These are phyloP conservation scores for Empis stercorea DNA, from an alignment of 2,888 invertebrate genomes.

Conservation along the genomic window DNA sequence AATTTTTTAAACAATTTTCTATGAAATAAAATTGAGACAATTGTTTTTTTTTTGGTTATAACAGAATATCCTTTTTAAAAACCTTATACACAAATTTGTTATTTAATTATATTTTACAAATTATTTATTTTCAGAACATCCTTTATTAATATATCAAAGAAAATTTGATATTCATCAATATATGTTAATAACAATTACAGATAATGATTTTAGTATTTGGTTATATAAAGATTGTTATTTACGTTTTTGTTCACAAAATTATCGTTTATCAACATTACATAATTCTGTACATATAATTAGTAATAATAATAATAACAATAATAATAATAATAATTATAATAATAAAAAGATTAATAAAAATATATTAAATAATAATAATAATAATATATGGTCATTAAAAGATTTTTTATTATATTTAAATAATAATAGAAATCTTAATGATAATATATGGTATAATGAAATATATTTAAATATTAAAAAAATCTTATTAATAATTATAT, in stretches of 20 bases:
- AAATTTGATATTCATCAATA: constrained; percentile 89
- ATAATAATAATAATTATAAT: not conserved
- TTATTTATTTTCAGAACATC: constrained; percentile 47
- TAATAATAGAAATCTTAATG: constrained; percentile 25
- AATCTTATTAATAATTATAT: constrained; percentile 63
- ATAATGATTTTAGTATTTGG: constrained; percentile 69
- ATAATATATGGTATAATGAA: constrained; percentile 47
- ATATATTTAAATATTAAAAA: constrained; percentile 79
- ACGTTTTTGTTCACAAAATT: constrained; percentile 75
- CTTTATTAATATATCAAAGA: constrained; percentile 66
- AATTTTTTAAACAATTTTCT: too few relatives aligned
- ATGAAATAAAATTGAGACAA: too few relatives aligned
- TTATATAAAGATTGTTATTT: constrained; percentile 76
- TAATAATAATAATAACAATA: constrained; percentile 66
- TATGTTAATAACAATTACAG: constrained; percentile 59
- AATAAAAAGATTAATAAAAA: too few relatives aligned
- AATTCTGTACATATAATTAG: constrained; percentile 81
- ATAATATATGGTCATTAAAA: constrained; percentile 75
- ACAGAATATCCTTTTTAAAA: too few relatives aligned
- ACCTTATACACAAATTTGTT: too few relatives aligned
- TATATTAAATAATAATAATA: too few relatives aligned
- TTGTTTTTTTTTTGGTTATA: too few relatives aligned
- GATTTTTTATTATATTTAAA: constrained; percentile 53
- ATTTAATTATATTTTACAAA: too few relatives aligned
- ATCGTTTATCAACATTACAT: constrained; percentile 61